Conservation (phyloP, 2,888 invertebrate species). For the Epinotia ramella region DNA sequence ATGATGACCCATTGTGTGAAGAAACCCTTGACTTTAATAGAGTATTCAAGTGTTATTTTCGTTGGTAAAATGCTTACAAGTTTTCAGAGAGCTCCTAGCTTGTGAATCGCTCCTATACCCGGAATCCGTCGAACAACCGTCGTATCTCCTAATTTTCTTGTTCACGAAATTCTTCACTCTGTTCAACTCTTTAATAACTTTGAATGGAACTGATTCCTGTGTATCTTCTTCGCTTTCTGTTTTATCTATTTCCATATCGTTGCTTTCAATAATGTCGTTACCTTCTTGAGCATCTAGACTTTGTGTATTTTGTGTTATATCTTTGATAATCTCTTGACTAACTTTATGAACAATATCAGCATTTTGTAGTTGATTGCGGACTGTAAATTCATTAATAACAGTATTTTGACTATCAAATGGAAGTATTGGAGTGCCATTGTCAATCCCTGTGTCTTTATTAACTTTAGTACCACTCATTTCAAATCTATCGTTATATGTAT, state of each 20-base stretch:
- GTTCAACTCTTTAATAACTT: slow-evolving; percentile 67
- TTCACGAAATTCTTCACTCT: slow-evolving; percentile 36
- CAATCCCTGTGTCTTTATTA: neutral
- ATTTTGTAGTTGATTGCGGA: neutral
- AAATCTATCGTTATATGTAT: neutral
- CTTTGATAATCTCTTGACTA: neutral
- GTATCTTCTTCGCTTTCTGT: slow-evolving; percentile 45
- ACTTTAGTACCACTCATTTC: neutral
- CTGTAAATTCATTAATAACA: neutral
- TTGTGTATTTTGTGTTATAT: slow-evolving; percentile 11
- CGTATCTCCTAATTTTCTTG: slow-evolving; percentile 44
- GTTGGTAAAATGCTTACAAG: slow-evolving; percentile 50
- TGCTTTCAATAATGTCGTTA: slow-evolving; percentile 6
- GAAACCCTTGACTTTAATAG: too few species aligned
- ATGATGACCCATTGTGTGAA: too few species aligned
- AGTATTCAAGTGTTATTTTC: too few species aligned
- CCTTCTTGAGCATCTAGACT: neutral
- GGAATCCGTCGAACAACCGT: slow-evolving; percentile 60
- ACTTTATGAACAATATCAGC: neutral
- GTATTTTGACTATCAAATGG: neutral
- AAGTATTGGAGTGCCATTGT: neutral
- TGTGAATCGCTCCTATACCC: slow-evolving; percentile 71
- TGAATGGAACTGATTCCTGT: slow-evolving; percentile 66
- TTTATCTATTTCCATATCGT: slow-evolving; percentile 47
- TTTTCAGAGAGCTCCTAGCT: slow-evolving; percentile 51